A percentile compares a stretch with the other conserved stretches of the same genome.
Conservation (phyloP, 2,797 vertebrate species). For the Macropodus opercularis region DNA sequence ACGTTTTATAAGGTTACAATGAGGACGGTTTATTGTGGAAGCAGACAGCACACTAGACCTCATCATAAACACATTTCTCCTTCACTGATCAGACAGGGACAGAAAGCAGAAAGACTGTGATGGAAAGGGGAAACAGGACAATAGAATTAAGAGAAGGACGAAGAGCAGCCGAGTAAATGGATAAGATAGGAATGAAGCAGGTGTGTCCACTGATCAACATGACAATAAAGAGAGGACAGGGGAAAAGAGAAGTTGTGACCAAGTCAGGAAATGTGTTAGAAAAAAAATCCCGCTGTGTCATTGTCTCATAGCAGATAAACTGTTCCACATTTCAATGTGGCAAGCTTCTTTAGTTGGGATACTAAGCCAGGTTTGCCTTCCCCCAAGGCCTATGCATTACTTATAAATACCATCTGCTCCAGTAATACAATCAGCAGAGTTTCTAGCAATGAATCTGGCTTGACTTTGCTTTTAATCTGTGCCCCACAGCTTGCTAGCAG, state of each 20-base stretch:
- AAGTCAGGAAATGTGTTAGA: slow-evolving; percentile 16
- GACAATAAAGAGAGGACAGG: slow-evolving; percentile 46
- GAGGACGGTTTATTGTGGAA: slow-evolving; percentile 66
- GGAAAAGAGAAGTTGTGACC: slow-evolving; percentile 17
- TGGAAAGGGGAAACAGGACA: slow-evolving; percentile 16
- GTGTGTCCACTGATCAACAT: slow-evolving; percentile 56
- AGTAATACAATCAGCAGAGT: slow-evolving; percentile 47
- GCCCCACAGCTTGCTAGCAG: slow-evolving; percentile 48
- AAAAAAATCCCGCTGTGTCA: slow-evolving; percentile 11
- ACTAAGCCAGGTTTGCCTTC: slow-evolving; percentile 32
- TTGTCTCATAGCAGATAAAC: slow-evolving; percentile 22
- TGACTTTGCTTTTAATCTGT: slow-evolving; percentile 44
- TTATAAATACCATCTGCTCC: slow-evolving; percentile 47
- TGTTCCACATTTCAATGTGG: slow-evolving; percentile 18
- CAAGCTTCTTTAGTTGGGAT: slow-evolving; percentile 13
- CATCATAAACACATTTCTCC: slow-evolving; percentile 62
- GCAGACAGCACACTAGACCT: slow-evolving; percentile 55
- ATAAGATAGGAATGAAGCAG: slow-evolving; percentile 27
- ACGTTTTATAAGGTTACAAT: slow-evolving; percentile 65
- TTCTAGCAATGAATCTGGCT: slow-evolving; percentile 34
- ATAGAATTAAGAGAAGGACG: slow-evolving; percentile 29
- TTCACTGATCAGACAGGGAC: slow-evolving; percentile 50
- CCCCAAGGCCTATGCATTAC: slow-evolving; percentile 47
- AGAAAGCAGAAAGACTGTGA: slow-evolving; percentile 30
- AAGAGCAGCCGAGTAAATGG: slow-evolving; percentile 24